Base-by-base conservation (phyloP, 2,113 vertebrate species). In the Sinocyclocheilus rhinocerous region DNA sequence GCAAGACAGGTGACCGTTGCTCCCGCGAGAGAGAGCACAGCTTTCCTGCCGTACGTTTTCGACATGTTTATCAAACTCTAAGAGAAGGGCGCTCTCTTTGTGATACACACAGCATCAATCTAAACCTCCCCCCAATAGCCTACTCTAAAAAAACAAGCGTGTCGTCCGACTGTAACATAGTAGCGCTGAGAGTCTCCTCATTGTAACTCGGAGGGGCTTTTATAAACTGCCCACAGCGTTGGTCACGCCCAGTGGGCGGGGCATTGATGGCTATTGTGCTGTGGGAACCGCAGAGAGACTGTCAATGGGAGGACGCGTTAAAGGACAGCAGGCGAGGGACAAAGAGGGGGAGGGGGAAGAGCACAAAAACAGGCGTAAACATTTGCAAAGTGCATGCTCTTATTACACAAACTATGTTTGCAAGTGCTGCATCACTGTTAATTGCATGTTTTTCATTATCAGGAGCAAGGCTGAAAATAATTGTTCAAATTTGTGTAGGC, bases 1-100 rank as follows among this genome's bases (percentile, higher is more conserved):
- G 96, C 86, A 6, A 97, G 91, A 89, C 96, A 97, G 90, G 97
- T 93, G 69, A 96, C 90, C 22, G 92, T 93, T 18, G 96, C 93
- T 67, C 96, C 94, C 72, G 91, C 92, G 76, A 95, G 87, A 4
- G 94, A 95, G 63, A 97, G 81, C n/a, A 94, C 91, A 16, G 95
- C 88, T 86, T 97, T 97, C 87, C 95, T 96, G 4, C 95, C 96
- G 89, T 95, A 97, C 90, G 93, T 96, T 87, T 95, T 96, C 89
- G 96, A 92, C 97, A 98, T 98, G 86, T 84, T 29, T 61, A 83
- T 42, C 13, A 83, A 82, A 15, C 33, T 77, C n/a, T 70, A 79
- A 82, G 57, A 67, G 26, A 29, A 75, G 50, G 18, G 5, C 42
- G 76, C 4, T 36, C 76, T 73, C 36, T 22, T 67, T 70, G 22